A percentile compares a stretch with the other conserved stretches of the same genome.
Evolutionary conservation across 2,888 invertebrate genomes (phyloP).

Genomic region (Lamellibrachia columna): DNA sequence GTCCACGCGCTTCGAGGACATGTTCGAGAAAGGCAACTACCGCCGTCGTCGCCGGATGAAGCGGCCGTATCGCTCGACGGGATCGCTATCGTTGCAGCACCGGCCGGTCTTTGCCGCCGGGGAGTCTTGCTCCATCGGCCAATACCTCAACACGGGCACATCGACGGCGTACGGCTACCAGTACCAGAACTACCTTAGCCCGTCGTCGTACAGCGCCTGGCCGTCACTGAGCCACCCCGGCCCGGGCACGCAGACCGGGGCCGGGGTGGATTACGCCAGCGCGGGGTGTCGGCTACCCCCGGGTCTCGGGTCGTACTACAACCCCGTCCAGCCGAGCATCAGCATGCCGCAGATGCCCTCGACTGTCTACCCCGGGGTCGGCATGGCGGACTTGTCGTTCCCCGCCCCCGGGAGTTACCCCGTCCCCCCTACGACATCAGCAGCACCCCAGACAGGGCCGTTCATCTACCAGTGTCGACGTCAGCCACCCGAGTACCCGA

Average conservation of each 20-base stretch:
- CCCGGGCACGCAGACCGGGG: slow-evolving; percentile 40
- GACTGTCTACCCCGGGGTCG: not conserved
- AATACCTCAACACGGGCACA: slow-evolving; percentile 41
- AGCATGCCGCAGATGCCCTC: not conserved
- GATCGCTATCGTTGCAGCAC: slow-evolving; percentile 50
- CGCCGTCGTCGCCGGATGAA: slow-evolving; percentile 95
- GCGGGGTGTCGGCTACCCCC: not conserved
- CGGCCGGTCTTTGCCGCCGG: slow-evolving; percentile 56
- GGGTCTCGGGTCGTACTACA: not conserved
- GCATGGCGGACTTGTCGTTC: slow-evolving; percentile 12
- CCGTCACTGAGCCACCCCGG: slow-evolving; percentile 23
- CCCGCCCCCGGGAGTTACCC: not conserved
- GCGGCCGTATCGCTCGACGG: slow-evolving; percentile 67
- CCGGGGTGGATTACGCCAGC: slow-evolving; percentile 31
- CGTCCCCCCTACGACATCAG: not conserved
- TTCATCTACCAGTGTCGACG: not conserved
- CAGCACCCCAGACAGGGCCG: not conserved
- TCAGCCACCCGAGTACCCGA: not conserved
- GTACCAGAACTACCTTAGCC: slow-evolving; percentile 34
- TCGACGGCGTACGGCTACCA: slow-evolving; percentile 21
- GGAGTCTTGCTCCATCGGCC: slow-evolving; percentile 45
- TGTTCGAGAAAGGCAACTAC: slow-evolving; percentile 93
- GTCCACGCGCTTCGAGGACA: slow-evolving; percentile 84
- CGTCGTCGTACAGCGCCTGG: slow-evolving; percentile 41
- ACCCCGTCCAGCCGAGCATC: not conserved